Percentiles rank a stretch among this genome's conserved stretches.
These are phyloP conservation scores for Anthopleura sola DNA, from an alignment of 64 coral and sea anemone species.

Conservation along the genomic window DNA sequence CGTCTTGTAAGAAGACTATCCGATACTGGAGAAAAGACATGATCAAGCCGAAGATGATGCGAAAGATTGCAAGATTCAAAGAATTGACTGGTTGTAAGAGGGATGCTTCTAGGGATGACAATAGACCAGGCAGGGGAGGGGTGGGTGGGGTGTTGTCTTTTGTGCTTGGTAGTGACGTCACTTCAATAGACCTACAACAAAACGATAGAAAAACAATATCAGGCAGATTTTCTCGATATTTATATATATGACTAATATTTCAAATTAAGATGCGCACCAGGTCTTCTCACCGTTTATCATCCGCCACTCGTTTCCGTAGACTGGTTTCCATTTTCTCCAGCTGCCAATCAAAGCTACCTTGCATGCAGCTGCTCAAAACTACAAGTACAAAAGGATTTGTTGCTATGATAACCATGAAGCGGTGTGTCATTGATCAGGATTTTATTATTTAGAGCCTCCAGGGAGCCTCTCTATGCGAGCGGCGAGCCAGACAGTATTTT, in stretches of 20 bases:
- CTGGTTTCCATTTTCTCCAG: not conserved
- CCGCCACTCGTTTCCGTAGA: not conserved
- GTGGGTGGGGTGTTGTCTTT: not conserved
- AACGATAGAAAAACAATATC: not conserved
- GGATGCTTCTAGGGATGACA: not conserved
- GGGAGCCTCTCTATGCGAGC: no score
- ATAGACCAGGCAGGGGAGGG: not conserved
- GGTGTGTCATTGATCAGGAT: no score
- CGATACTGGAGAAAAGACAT: constrained; percentile 56
- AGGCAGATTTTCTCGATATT: not conserved
- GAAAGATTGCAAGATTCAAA: constrained; percentile 47
- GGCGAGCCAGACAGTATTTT: no score
- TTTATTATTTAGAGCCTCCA: no score
- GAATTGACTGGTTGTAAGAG: constrained; percentile 21
- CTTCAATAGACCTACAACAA: not conserved
- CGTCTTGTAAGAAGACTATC: constrained; percentile 29
- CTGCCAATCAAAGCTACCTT: not conserved
- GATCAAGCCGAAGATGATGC: constrained; percentile 50
- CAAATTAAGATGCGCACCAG: not conserved
- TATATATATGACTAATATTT: not conserved
- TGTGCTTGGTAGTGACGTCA: not conserved
- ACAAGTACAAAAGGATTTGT: not conserved
- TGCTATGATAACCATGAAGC: not conserved
- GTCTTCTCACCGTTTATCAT: not conserved
- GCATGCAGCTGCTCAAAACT: not conserved